phyloP scores from a whole-genome alignment of 2,888 invertebrate genomes.

The Mystacides longicornis region DNA sequence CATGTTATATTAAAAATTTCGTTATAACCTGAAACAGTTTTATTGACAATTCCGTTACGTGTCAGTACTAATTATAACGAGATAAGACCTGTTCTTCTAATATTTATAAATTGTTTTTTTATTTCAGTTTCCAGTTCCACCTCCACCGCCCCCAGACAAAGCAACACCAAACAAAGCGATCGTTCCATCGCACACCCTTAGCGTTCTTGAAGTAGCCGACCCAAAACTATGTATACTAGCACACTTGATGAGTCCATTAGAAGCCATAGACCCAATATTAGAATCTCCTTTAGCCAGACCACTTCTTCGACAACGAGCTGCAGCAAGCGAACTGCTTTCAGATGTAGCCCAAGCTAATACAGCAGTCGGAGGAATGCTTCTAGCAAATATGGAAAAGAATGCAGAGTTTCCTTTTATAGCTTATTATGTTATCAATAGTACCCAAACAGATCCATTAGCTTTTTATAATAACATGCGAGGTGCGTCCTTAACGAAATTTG shows the following conservation, averaged over 20 bases:
- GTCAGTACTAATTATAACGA: no score
- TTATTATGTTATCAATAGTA: constrained; percentile 83
- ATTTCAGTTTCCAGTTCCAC: constrained; percentile 53
- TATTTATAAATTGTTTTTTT: no score
- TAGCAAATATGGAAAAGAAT: constrained; percentile 83
- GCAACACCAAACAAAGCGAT: constrained; percentile 52
- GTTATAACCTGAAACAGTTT: no score
- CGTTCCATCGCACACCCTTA: constrained; percentile 55
- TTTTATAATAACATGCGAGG: constrained; percentile 81
- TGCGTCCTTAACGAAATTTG: constrained; percentile 78
- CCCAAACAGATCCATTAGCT: constrained; percentile 75
- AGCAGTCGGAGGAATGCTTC: constrained; percentile 74
- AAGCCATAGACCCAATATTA: constrained; percentile 76
- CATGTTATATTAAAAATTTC: no score
- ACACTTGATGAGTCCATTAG: constrained; percentile 83
- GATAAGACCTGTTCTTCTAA: no score
- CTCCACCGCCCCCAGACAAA: constrained; percentile 53
- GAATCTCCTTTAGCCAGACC: constrained; percentile 80
- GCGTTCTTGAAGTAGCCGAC: constrained; percentile 77
- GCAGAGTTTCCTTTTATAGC: constrained; percentile 90
- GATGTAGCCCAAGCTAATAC: constrained; percentile 69
- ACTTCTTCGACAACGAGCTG: constrained; percentile 66
- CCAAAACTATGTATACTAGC: constrained; percentile 83
- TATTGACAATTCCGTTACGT: no score
- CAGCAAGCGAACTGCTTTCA: constrained; percentile 67